Evolutionary conservation across 2,113 vertebrate genomes (phyloP).

Genomic region (Nothoprocta pentlandii): DNA sequence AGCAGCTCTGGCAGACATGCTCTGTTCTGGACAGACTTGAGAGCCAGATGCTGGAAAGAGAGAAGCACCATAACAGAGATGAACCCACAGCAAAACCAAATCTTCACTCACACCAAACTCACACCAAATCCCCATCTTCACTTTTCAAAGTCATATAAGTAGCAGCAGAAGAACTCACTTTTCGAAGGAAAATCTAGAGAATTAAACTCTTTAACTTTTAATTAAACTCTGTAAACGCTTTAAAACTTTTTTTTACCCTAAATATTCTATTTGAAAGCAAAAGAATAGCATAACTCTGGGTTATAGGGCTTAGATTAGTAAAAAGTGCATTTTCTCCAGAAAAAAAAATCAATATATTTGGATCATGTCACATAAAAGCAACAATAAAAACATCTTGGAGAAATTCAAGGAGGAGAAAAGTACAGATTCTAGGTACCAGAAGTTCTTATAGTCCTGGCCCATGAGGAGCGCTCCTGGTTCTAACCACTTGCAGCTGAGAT

Average conservation of each 20-base stretch:
- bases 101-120: too few relatives aligned
- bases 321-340: not conserved
- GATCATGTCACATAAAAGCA: not conserved
- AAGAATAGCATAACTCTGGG: not conserved
- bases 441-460: not conserved
- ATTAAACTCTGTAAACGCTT: not conserved
- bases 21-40: rapidly evolving
- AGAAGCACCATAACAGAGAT: not conserved
- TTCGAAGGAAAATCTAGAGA: not conserved
- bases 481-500: not conserved
- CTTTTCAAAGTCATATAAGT: not conserved
- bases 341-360: not conserved
- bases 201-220: not conserved
- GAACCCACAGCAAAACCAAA: not conserved
- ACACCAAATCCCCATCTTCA: not conserved
- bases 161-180: not conserved
- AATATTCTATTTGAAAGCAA: not conserved
- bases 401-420: not conserved
- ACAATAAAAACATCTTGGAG: not conserved
- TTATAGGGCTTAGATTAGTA: not conserved
- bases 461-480: not conserved
- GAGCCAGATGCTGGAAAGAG: not conserved
- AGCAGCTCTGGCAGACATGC: not conserved
- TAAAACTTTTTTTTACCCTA: rapidly evolving
- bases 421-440: not conserved